These are phyloP conservation scores for Chelon labrosus DNA, from an alignment of 2,797 vertebrate genomes.

Conservation along the genomic window DNA sequence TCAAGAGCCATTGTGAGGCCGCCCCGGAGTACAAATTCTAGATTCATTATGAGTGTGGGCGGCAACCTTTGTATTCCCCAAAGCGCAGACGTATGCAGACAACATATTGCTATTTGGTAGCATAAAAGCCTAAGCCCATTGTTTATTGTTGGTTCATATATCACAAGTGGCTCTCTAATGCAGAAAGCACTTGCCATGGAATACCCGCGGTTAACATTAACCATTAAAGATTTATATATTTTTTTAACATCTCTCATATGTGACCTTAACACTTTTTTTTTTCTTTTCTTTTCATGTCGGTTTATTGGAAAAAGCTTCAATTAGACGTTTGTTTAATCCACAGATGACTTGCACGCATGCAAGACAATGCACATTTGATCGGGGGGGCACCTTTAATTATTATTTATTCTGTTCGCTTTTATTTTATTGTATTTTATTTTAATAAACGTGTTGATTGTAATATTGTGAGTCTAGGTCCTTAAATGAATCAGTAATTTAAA, in stretches of 20 bases:
- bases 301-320: conserved; percentile 52
- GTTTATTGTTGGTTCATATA: conserved; percentile 82
- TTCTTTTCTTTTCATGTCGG: conserved; percentile 61
- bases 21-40: conserved; percentile 83
- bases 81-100: conserved; percentile 81
- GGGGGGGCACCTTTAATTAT: conserved; percentile 24
- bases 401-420: background rate
- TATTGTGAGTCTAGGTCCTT: too few species aligned
- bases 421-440: conserved; percentile 6
- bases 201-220: conserved; percentile 65
- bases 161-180: conserved; percentile 64
- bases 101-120: conserved; percentile 86
- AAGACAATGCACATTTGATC: conserved; percentile 42
- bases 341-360: conserved; percentile 32
- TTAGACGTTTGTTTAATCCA: conserved; percentile 55
- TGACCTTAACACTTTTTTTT: conserved; percentile 63
- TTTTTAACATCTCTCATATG: conserved; percentile 56
- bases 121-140: conserved; percentile 79
- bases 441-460: background rate
- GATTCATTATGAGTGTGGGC: conserved; percentile 87
- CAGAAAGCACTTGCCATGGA: conserved; percentile 52
- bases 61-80: conserved; percentile 84
- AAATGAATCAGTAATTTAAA: too few species aligned
- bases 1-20: conserved; percentile 82
- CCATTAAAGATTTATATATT: conserved; percentile 54